Conservation (phyloP, 2,113 vertebrate species). For the Heloderma charlesbogerti region DNA sequence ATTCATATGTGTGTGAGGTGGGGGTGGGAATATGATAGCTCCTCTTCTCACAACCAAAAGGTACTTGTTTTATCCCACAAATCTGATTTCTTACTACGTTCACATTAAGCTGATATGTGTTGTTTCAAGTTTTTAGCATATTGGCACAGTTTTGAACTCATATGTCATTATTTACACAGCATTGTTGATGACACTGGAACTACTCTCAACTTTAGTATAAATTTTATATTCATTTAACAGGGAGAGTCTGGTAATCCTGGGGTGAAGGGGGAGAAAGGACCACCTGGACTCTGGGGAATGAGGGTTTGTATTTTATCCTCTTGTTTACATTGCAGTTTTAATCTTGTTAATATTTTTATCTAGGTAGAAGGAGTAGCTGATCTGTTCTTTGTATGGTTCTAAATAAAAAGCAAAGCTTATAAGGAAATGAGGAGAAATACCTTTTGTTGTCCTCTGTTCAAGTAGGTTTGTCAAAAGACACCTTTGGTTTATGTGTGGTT, state of each 20-base stretch:
- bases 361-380: neutral
- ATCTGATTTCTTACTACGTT: neutral
- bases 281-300: conserved; percentile 58
- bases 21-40: neutral
- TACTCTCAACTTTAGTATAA: neutral
- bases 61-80: neutral
- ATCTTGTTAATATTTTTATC: neutral
- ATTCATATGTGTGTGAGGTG: neutral
- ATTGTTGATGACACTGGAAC: neutral
- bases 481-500: neutral
- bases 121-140: neutral
- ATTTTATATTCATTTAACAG: conserved; percentile 56
- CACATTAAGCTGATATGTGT: neutral
- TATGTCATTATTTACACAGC: neutral
- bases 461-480: neutral
- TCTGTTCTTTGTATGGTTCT: neutral
- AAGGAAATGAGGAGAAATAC: neutral
- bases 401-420: neutral
- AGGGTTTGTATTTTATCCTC: conserved; percentile 57
- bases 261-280: conserved; percentile 62
- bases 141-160: neutral
- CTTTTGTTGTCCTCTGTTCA: neutral
- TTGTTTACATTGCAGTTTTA: neutral
- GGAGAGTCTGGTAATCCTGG: conserved; percentile 70
- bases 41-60: neutral